Base-by-base conservation (phyloP, 1,140 invertebrate genomes). In the Campodea augens region DNA sequence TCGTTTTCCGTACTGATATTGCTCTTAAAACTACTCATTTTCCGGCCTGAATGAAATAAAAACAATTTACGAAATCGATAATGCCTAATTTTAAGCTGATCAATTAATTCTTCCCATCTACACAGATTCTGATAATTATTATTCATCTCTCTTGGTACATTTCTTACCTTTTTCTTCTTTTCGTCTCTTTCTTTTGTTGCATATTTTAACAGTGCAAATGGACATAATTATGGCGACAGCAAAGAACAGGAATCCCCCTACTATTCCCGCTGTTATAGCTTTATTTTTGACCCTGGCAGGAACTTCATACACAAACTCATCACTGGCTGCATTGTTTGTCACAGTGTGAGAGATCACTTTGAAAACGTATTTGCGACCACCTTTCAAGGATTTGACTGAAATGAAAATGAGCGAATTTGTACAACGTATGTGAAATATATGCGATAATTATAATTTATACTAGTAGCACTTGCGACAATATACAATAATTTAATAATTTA, bases 101-200 rank as follows among this genome's bases (percentile, higher is more conserved):
- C n/a, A n/a, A n/a, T n/a, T n/a, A n/a, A n/a, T n/a, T n/a, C n/a
- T n/a, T n/a, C n/a, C n/a, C n/a, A n/a, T n/a, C n/a, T n/a, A n/a
- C n/a, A n/a, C n/a, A n/a, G n/a, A n/a, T n/a, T n/a, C n/a, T n/a
- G n/a, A n/a, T n/a, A n/a, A n/a, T n/a, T n/a, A n/a, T n/a, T n/a
- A n/a, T n/a, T n/a, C n/a, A n/a, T n/a, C n/a, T n/a, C n/a, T n/a
- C n/a, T n/a, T n/a, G n/a, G n/a, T n/a, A n/a, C n/a, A n/a, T n/a
- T n/a, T n/a, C n/a, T 69, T 74, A 91, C 88, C 87, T 85, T 91
- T 92, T 70, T 92, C 87, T 67, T 91, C 86, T 78, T 90, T 91
- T 71, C 86, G 78, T 64, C 87, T 74, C 66, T 91, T 92, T 59
- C 87, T 70, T 67, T 92, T 89, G 72, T 92, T 92, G 74, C 88